Percentiles rank a stretch among this genome's conserved stretches.
Evolutionary conservation across 2,113 vertebrate species (phyloP).

Genomic region (Dipodomys spectabilis): DNA sequence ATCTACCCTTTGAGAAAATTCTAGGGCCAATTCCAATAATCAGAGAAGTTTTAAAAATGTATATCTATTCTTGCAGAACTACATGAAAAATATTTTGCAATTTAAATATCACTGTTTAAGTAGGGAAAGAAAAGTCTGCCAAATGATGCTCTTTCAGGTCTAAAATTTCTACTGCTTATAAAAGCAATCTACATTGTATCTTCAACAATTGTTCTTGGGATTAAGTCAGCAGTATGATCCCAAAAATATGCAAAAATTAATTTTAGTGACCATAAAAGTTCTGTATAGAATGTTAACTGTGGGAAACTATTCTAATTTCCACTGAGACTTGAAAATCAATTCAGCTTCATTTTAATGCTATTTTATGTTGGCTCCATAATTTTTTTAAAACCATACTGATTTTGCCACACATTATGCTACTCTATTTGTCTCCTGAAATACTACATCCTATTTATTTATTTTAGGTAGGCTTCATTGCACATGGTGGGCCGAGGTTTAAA

Average conservation of each 20-base stretch:
- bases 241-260: conserved; percentile 49
- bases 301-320: conserved; percentile 44
- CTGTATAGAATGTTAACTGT: conserved; percentile 40
- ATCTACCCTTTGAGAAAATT: background rate
- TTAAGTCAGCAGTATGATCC: conserved; percentile 1
- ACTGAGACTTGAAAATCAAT: conserved; percentile 54
- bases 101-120: conserved; percentile 12
- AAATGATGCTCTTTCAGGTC: background rate
- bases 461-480: background rate
- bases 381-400: background rate
- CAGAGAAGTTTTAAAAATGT: too few species aligned
- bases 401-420: background rate
- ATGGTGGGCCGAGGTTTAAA: conserved; percentile 19
- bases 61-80: background rate
- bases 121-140: background rate
- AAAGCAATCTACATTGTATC: background rate
- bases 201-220: background rate
- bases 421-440: conserved; percentile 2
- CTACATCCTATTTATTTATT: conserved; percentile 33
- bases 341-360: background rate
- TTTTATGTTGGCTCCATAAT: background rate
- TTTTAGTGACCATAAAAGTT: conserved; percentile 9
- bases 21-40: background rate
- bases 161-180: conserved; percentile 26
- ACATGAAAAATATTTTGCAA: background rate